Percentiles rank a stretch among this genome's conserved stretches.
phyloP scores from a whole-genome alignment of 2,888 invertebrate genomes.

The Eupsilia transversa region DNA sequence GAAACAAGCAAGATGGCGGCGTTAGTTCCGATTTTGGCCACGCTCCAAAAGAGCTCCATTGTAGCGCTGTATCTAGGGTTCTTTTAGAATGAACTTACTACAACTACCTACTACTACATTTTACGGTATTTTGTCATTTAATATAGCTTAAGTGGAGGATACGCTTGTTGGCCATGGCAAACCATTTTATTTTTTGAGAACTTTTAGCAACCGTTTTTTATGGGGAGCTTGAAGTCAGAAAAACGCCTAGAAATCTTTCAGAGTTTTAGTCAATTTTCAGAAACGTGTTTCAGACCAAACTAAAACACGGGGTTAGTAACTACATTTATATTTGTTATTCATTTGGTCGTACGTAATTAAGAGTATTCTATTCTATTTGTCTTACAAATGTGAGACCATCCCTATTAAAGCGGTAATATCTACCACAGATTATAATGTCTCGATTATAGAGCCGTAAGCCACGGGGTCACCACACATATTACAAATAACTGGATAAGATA shows the following conservation, averaged over 20 bases:
- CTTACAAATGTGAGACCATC: not conserved
- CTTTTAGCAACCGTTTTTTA: too few relatives aligned
- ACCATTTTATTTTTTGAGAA: not conserved
- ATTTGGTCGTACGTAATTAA: too few relatives aligned
- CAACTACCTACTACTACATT: too few relatives aligned
- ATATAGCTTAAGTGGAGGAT: too few relatives aligned
- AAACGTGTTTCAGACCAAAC: not conserved
- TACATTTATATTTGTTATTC: too few relatives aligned
- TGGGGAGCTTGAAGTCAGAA: not conserved
- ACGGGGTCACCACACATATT: constrained; percentile 14
- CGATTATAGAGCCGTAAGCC: not conserved
- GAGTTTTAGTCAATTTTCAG: not conserved
- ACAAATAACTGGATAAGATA: constrained; percentile 9
- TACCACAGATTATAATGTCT: not conserved
- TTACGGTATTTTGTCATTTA: not conserved
- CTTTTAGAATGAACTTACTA: too few relatives aligned
- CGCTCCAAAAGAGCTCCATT: too few relatives aligned
- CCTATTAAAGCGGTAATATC: not conserved
- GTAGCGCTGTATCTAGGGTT: not conserved
- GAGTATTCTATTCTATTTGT: too few relatives aligned
- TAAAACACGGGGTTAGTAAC: not conserved
- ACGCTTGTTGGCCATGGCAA: too few relatives aligned
- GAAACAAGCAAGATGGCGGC: too few relatives aligned
- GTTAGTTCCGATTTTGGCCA: too few relatives aligned
- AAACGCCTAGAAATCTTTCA: too few relatives aligned